phyloP scores from a whole-genome alignment of 2,113 vertebrate species.

The Hiodon tergisus region DNA sequence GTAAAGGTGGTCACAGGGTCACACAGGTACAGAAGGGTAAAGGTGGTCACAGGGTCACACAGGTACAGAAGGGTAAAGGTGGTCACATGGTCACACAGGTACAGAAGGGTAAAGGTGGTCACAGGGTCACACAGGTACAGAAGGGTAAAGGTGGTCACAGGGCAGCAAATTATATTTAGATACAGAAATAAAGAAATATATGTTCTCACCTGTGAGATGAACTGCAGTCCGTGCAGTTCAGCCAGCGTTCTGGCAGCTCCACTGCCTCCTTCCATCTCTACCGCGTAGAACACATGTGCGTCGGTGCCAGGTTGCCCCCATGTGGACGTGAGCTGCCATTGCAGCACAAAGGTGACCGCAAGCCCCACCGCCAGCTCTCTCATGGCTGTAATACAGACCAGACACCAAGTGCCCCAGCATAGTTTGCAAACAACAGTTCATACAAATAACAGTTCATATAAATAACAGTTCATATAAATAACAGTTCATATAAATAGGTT shows the following conservation, averaged over 20 bases:
- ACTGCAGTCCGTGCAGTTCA: slow-evolving; percentile 73
- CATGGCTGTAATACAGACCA: slow-evolving; percentile 17
- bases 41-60: too few species aligned
- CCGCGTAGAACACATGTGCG: slow-evolving; percentile 63
- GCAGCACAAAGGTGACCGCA: slow-evolving; percentile 56
- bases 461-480: background rate
- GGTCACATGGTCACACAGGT: too few species aligned
- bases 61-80: too few species aligned
- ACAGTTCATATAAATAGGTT: too few species aligned
- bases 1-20: background rate
- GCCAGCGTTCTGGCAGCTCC: slow-evolving; percentile 69
- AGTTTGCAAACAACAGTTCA: slow-evolving; percentile 21
- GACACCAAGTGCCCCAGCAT: slow-evolving; percentile 28
- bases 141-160: too few species aligned
- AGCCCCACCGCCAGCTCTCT: slow-evolving; percentile 44
- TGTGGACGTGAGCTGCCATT: slow-evolving; percentile 75
- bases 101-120: too few species aligned
- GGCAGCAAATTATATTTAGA: slow-evolving; percentile 54
- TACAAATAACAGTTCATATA: background rate
- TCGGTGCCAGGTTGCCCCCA: slow-evolving; percentile 88
- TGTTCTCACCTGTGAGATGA: slow-evolving; percentile 87
- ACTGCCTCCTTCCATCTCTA: slow-evolving; percentile 74
- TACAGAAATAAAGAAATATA: slow-evolving; percentile 33
- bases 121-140: too few species aligned
- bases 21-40: too few species aligned